phyloP scores from a whole-genome alignment of 2,113 vertebrate species.

The Trogon surrucura region DNA sequence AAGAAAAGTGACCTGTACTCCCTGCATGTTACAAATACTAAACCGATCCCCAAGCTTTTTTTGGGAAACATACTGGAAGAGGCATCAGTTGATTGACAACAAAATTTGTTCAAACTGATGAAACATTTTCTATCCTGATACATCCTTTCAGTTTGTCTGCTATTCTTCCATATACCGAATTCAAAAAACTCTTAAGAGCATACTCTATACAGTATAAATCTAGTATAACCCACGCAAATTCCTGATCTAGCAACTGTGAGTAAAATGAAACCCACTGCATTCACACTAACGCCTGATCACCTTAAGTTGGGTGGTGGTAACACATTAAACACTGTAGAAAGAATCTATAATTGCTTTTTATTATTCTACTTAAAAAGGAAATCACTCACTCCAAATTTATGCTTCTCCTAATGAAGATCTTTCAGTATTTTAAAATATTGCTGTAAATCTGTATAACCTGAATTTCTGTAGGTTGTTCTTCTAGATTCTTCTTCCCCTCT shows the following conservation, averaged over 20 bases:
- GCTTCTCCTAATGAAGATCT: background rate
- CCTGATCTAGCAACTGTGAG: background rate
- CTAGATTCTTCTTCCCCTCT: background rate
- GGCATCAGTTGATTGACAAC: background rate
- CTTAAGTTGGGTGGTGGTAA: background rate
- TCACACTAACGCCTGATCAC: background rate
- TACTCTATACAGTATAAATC: background rate
- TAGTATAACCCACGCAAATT: background rate
- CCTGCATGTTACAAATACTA: background rate
- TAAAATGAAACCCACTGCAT: background rate
- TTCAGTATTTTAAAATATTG: background rate
- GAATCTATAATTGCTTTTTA: background rate
- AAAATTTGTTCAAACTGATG: background rate
- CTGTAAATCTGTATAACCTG: background rate
- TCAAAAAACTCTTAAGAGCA: background rate
- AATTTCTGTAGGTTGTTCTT: background rate
- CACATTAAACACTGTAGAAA: background rate
- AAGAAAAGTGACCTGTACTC: accelerated
- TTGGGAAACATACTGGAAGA: background rate
- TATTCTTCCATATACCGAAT: background rate
- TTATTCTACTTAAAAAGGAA: background rate
- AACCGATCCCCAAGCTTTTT: background rate
- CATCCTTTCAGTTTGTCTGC: background rate
- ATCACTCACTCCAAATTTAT: background rate
- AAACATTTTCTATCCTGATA: background rate